Evolutionary conservation across 2,797 vertebrate genomes (phyloP), one percentile per base, ranked within the genome.

Genomic region (Synaphobranchus kaupii): DNA sequence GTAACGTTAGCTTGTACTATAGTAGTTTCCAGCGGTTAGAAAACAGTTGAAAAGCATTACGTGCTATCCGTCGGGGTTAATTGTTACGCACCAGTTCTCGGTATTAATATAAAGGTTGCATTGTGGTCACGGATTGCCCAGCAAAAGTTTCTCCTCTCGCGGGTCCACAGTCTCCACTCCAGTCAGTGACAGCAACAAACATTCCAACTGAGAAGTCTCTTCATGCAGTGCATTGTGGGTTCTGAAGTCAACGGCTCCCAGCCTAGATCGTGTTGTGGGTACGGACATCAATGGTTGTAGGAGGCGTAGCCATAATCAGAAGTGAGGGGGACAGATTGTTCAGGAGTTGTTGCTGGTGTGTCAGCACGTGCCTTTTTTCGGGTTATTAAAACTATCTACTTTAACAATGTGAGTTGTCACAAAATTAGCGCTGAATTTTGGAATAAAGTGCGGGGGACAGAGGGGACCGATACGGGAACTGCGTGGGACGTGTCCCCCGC

Each of bases 101-200:
- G 87, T 84, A 84, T 89, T 83, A 39, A 39, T 39, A 86, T 82
- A 92, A 94, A 85, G 87, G 83, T 91, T 90, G 90, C 89, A 89
- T 90, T 89, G 89, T 88, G 91, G 92, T 92, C 95, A 95, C 95
- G 92, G 91, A 94, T 94, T 92, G 92, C 92, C 39, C 91, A 93
- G 91, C 92, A 94, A 91, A 93, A 94, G 93, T 94, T 94, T 93
- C 10, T 86, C 68, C 94, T 93, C 10, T 86, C 68, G 90, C 73
- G 71, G 80, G 39, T 39, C 39, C 39, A 39, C 81, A n/a, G n/a
- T n/a, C n/a, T 47, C 81, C 56, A 71, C 50, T 88, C 83, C 88
- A 81, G 86, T 89, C 88, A 84, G 82, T 89, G 89, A 89, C 89
- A 85, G 89, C 87, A 83, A 90, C 87, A 89, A 84, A 89, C 89